A percentile compares a stretch with the other conserved stretches of the same genome.
Conservation (phyloP, 1,140 invertebrate genomes). For the Drosophila subobscura region DNA sequence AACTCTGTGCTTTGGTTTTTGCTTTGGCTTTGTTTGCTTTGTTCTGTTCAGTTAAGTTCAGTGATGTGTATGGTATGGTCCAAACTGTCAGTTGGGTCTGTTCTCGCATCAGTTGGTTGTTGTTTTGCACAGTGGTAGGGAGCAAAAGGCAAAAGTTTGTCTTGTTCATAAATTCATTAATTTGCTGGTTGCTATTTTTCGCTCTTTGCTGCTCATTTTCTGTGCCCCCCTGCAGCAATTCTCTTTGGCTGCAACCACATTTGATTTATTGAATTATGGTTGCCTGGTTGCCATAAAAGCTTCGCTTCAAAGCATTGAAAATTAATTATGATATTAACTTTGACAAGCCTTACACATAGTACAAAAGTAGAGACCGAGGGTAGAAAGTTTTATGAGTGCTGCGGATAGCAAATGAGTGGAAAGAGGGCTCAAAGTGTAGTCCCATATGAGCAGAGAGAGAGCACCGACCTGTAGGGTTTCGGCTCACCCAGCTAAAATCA, state of each 20-base stretch:
- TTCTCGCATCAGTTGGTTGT: constrained; percentile 34
- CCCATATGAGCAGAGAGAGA: not conserved
- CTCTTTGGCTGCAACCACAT: constrained; percentile 60
- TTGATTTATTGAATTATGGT: constrained; percentile 79
- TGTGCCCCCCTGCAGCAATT: constrained; percentile 1
- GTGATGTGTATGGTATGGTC: constrained; percentile 37
- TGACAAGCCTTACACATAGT: constrained; percentile 6
- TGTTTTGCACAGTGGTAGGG: constrained; percentile 40
- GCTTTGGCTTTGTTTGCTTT: constrained; percentile 17
- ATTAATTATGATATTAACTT: constrained; percentile 79
- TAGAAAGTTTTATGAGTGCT: constrained; percentile 20
- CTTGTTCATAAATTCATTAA: constrained; percentile 81
- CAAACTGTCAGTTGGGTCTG: constrained; percentile 52
- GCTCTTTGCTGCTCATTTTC: not conserved
- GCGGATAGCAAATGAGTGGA: not conserved
- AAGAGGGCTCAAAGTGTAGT: not conserved
- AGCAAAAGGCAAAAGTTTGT: constrained; percentile 65
- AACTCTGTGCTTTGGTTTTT: constrained; percentile 12
- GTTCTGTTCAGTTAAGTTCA: constrained; percentile 10
- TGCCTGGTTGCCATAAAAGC: constrained; percentile 71
- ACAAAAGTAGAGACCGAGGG: not conserved
- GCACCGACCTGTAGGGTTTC: no score
- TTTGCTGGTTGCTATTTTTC: constrained; percentile 57
- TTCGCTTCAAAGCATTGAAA: constrained; percentile 64
- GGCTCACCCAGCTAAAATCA: constrained; percentile 7